Conservation (phyloP, 1,140 invertebrate species). For the Scylla paramamosain region DNA sequence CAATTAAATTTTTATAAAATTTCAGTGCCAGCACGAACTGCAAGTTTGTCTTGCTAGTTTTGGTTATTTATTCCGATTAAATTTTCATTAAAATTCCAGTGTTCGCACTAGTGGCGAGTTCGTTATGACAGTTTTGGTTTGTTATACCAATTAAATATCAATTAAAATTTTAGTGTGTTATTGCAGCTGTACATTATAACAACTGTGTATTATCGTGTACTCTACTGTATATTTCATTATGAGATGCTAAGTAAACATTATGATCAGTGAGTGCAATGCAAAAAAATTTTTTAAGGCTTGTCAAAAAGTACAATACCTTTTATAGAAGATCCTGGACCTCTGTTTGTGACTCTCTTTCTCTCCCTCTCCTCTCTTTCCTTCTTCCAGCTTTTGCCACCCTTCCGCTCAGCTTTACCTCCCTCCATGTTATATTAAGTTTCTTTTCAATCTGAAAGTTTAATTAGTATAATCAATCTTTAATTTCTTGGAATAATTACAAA, state of each 20-base stretch:
- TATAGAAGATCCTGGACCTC: background rate
- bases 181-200: background rate
- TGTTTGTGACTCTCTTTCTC: constrained; percentile 17
- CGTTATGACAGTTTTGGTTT: no score
- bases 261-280: no score
- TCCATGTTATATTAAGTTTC: background rate
- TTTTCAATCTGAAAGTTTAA: background rate
- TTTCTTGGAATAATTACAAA: no score
- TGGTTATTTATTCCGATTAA: no score
- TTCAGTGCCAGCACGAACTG: no score
- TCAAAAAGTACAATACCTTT: background rate
- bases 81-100: no score
- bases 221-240: background rate
- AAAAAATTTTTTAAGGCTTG: background rate
- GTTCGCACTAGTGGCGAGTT: no score
- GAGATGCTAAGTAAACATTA: background rate
- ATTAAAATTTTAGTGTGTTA: background rate
- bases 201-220: background rate
- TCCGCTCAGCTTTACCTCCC: constrained; percentile 46
- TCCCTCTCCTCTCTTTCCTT: constrained; percentile 59
- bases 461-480: background rate
- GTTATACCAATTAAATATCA: no score
- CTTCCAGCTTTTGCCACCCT: constrained; percentile 55
- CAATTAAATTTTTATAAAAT: no score
- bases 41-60: no score